Conservation (phyloP, 2,888 invertebrate genomes). For the Ceriagrion tenellum region DNA sequence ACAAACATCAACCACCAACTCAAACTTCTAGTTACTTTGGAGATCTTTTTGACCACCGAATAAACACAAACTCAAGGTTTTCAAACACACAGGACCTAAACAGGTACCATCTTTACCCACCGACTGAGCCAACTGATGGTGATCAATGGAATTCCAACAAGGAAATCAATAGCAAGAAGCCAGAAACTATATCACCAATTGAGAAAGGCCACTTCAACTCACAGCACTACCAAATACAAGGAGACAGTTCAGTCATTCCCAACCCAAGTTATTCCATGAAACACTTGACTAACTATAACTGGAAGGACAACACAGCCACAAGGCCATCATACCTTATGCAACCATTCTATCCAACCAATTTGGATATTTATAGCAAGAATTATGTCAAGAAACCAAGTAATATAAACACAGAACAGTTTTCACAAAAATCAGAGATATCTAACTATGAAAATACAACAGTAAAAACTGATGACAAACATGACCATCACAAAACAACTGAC, state of each 20-base stretch:
- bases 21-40: background rate
- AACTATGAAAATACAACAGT: background rate
- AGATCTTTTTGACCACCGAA: background rate
- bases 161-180: background rate
- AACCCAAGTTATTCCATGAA: background rate
- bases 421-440: background rate
- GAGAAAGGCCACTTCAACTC: background rate
- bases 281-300: background rate
- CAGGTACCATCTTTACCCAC: background rate
- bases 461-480: background rate
- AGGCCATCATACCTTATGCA: background rate
- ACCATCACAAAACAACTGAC: background rate
- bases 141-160: background rate
- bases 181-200: background rate
- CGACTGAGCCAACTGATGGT: background rate
- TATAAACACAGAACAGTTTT: background rate
- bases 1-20: background rate
- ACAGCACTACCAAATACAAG: background rate
- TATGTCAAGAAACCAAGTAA: background rate
- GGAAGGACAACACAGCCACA: background rate
- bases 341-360: background rate
- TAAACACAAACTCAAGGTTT: background rate
- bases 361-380: background rate
- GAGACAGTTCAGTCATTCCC: background rate
- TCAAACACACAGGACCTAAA: background rate